Base-by-base conservation (phyloP, 2,888 invertebrate species). In the Dimorphilus gyrociliatus region DNA sequence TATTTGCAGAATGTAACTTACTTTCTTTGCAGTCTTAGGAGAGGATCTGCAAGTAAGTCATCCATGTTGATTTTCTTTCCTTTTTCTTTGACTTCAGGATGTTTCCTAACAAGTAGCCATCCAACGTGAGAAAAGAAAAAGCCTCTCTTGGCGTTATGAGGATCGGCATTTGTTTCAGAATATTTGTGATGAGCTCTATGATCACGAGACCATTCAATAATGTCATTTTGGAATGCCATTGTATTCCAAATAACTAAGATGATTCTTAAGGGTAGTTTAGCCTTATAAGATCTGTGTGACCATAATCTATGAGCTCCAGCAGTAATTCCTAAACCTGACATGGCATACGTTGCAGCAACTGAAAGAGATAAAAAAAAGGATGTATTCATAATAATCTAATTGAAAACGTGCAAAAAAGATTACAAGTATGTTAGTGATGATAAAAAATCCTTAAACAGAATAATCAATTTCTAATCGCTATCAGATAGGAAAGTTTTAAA, bases 91-190 rank as follows among this genome's bases (percentile, higher is more conserved):
- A 92, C 80, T 40, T 82, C 79, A 0, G 82, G 82, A 56, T 90
- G 90, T 60, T 92, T 90, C 46, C 75, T 73, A 15, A 60, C 54
- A 32, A 90, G 65, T 38, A 92, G 69, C 92, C 92, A 92, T 35
- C 92, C 92, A 47, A 90, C 72, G 62, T 92, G 92, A 0, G 88
- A 74, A 66, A 90, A 92, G 72, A 90, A 90, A 68, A 92, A 86
- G 7, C 92, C 92, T 17, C 63, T 41, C 21, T 53, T 58, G 14
- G 63, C 63, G 41, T 65, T 65, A 39, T 65, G 64, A 6, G 65
- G 65, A 40, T 65, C 65, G 14, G 63, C 64, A 32, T 63, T 50
- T 0, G 64, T 63, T 39, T 65, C 64, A 1, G 63, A 56, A 39
- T 48, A 64, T 36, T 63, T 64, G 44, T 65, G 65, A 35, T 65